These are phyloP conservation scores for Phocides pigmalion DNA, from an alignment of 1,140 invertebrate genomes.

Conservation along the genomic window DNA sequence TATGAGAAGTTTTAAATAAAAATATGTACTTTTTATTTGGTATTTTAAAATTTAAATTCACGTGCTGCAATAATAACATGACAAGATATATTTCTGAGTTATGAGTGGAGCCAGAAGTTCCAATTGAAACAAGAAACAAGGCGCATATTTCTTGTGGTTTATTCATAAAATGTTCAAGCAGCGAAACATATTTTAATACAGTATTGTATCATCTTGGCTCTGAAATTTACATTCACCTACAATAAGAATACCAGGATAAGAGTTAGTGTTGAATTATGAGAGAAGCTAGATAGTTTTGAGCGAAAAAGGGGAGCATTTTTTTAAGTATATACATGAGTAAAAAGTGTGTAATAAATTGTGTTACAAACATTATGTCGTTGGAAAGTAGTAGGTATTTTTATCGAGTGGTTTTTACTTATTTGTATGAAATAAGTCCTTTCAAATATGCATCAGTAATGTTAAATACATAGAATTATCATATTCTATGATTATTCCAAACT, in stretches of 20 bases:
- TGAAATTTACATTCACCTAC: constrained; percentile 19
- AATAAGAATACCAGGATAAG: constrained; percentile 25
- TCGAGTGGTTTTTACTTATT: no score
- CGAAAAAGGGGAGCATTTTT: not conserved
- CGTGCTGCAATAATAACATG: constrained; percentile 18
- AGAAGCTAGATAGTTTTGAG: constrained; percentile 3
- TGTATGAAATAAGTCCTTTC: no score
- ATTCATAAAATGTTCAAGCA: constrained; percentile 33
- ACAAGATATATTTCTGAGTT: constrained; percentile 36
- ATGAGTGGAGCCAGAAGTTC: constrained; percentile 48
- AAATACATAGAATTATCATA: no score
- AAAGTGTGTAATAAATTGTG: no score
- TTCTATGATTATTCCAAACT: no score
- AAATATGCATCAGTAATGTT: no score
- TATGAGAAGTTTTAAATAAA: no score
- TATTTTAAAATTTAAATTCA: no score
- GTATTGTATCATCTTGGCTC: constrained; percentile 27
- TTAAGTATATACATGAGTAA: not conserved
- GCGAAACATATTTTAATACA: constrained; percentile 31
- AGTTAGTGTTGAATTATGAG: constrained; percentile 23
- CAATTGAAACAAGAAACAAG: constrained; percentile 36
- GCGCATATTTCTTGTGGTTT: constrained; percentile 61
- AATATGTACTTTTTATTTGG: no score
- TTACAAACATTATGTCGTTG: no score
- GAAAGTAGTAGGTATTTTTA: no score